A percentile compares a stretch with the other conserved stretches of the same genome.
phyloP scores from a whole-genome alignment of 1,140 invertebrate genomes.

The Psilanteris sp. region DNA sequence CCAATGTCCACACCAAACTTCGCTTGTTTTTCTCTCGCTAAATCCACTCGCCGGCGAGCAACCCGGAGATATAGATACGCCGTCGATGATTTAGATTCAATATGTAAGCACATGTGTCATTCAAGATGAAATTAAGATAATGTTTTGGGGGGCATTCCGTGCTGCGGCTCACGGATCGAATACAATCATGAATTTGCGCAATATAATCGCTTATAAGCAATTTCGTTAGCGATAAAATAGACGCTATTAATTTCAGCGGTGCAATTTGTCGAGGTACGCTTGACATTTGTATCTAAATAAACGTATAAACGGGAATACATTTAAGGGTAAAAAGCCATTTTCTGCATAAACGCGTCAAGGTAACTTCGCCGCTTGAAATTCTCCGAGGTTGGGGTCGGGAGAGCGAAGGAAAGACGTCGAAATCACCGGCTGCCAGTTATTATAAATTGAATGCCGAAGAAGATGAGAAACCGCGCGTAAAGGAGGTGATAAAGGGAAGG shows the following conservation, averaged over 20 bases:
- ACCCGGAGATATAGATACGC: conserved; percentile 33
- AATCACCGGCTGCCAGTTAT: conserved; percentile 73
- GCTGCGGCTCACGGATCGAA: background rate
- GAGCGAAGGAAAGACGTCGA: conserved; percentile 44
- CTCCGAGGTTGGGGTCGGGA: conserved; percentile 29
- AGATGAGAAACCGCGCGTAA: conserved; percentile 70
- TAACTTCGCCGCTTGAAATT: conserved; percentile 59
- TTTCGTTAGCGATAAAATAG: conserved; percentile 22
- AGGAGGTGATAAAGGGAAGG: conserved; percentile 67
- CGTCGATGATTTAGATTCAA: conserved; percentile 64
- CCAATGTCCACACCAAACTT: conserved; percentile 68
- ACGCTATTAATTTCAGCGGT: conserved; percentile 30
- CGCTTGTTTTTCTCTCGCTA: conserved; percentile 64
- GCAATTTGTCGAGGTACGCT: conserved; percentile 31
- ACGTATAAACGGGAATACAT: conserved; percentile 36
- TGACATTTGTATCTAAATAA: conserved; percentile 64
- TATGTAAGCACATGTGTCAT: conserved; percentile 63
- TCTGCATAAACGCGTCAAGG: conserved; percentile 72
- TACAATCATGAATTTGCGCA: conserved; percentile 13
- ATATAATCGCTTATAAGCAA: conserved; percentile 52
- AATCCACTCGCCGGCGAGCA: conserved; percentile 62
- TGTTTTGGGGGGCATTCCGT: conserved; percentile 3
- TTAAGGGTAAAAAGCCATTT: conserved; percentile 71
- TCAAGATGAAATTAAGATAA: conserved; percentile 61
- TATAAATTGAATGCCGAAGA: conserved; percentile 75